Conservation (phyloP, 2,888 invertebrate genomes). For the Ctena decussata region DNA sequence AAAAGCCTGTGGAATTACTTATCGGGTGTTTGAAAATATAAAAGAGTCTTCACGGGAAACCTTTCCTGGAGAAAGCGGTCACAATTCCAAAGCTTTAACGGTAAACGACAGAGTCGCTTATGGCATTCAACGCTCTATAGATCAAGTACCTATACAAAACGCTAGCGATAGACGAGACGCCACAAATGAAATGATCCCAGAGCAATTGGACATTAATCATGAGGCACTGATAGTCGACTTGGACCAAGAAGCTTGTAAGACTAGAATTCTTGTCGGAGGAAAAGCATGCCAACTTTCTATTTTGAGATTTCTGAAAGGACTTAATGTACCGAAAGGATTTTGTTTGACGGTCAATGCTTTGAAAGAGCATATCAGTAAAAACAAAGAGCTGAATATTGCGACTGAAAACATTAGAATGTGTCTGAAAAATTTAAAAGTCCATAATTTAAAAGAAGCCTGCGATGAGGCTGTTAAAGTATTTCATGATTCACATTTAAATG, state of each 20-base stretch:
- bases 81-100: background rate
- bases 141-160: too few species aligned
- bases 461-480: background rate
- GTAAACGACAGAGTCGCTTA: background rate
- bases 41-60: too few species aligned
- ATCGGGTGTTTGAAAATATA: too few species aligned
- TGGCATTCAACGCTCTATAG: background rate
- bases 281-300: background rate
- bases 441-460: background rate
- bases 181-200: too few species aligned
- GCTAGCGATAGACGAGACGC: too few species aligned
- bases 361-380: background rate
- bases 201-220: too few species aligned
- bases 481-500: background rate
- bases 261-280: background rate
- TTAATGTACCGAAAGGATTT: background rate
- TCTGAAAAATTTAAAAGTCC: too few species aligned
- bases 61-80: too few species aligned
- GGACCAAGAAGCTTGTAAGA: background rate
- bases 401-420: background rate
- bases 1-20: too few species aligned
- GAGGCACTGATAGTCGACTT: background rate
- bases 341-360: constrained; percentile 11
- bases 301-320: background rate
- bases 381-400: background rate